Evolutionary conservation across 2,888 invertebrate species (phyloP), one percentile per base, ranked within the genome.

Genomic region (Hirtodrosophila trivittata): DNA sequence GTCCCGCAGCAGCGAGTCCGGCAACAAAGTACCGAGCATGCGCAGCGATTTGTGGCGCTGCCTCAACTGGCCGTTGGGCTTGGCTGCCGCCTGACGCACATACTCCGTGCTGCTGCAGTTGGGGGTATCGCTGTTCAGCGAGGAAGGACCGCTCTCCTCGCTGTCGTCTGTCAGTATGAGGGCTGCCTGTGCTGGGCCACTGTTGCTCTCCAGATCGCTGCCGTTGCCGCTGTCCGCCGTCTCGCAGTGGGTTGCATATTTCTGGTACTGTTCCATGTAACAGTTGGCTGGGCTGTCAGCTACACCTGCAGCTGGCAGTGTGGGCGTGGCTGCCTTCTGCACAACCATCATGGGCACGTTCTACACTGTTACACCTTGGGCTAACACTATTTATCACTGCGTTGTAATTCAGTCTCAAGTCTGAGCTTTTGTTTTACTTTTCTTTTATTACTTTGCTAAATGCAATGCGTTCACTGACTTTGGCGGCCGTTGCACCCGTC

Each of bases 141-240:
- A 80, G 30, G 95, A 95, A 60, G 95, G 95, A 83, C 94, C 94
- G 65, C 90, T 91, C 65, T 91, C 92, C 77, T 92, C 94, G 83
- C 94, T 94, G 87, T 93, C 93, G 14, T 82, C 77, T 33, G 55
- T 75, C n/a, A 77, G 57, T 3, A 56, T 32, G 18, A 65, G 62
- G 9, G 58, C 37, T 10, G 77, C 65, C 51, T 65, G 85, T 4
- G 52, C 65, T 12, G 86, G 75, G 0, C 66, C 46, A 12, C 78
- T 38, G 49, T 77, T 80, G 57, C 88, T 89, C 66, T 96, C 96
- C 81, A 96, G 92, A 90, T 96, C 96, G 89, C 96, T 96, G 91
- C 96, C 95, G 39, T 96, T 96, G 42, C 96, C 96, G 62, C 96
- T 96, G 91, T 96, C 96, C 68, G 96, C 90, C 0, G 95, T 95